Conservation (phyloP, 1,140 invertebrate genomes). For the Panulirus ornatus region DNA sequence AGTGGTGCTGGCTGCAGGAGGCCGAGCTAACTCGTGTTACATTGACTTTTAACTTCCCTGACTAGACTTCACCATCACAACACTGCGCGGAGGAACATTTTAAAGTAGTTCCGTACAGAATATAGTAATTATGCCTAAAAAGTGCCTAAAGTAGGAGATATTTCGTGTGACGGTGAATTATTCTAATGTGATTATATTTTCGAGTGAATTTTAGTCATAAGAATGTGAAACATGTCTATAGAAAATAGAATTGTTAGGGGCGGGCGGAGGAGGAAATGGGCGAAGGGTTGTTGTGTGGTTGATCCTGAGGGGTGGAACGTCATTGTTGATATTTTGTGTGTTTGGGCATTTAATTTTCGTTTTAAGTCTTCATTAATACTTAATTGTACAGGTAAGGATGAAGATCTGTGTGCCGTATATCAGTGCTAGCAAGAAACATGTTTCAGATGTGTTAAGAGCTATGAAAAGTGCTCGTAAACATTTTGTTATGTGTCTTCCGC, state of each 20-base stretch:
- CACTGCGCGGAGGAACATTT: slow-evolving; percentile 17
- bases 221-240: neutral
- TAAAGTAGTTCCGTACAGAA: slow-evolving; percentile 4
- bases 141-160: neutral
- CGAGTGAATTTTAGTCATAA: neutral
- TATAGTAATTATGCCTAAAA: neutral
- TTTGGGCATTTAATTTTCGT: slow-evolving; percentile 32
- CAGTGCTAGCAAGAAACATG: neutral
- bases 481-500: slow-evolving; percentile 44
- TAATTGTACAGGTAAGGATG: slow-evolving; percentile 36
- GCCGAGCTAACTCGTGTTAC: neutral
- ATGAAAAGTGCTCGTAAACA: slow-evolving; percentile 12
- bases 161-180: neutral
- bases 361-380: slow-evolving; percentile 40
- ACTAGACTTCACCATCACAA: slow-evolving; percentile 18
- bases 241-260: slow-evolving; percentile 41
- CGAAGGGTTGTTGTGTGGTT: slow-evolving; percentile 51
- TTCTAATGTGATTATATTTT: neutral
- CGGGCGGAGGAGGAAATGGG: slow-evolving; percentile 56
- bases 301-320: slow-evolving; percentile 52
- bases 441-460: neutral
- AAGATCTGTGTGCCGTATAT: neutral
- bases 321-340: slow-evolving; percentile 60
- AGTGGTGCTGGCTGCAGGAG: too few species aligned
- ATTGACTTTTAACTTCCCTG: slow-evolving; percentile 25